Evolutionary conservation across 2,888 invertebrate genomes (phyloP).

Genomic region (Andrena minutula): DNA sequence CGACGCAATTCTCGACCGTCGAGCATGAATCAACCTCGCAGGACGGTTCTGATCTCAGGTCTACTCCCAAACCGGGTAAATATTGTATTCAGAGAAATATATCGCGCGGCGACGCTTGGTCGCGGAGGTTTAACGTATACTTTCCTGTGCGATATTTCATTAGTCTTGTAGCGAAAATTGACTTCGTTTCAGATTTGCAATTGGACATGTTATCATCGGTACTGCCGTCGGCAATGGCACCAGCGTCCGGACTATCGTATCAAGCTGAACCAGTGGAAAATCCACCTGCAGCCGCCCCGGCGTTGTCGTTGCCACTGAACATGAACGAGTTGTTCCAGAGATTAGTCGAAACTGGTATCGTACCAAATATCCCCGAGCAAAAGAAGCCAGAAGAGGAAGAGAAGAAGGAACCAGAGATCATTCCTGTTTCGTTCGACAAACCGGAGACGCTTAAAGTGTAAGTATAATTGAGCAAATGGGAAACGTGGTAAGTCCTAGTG

Average conservation of each 20-base stretch:
- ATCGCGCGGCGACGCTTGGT: neutral
- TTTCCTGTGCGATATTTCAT: constrained; percentile 47
- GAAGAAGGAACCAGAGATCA: constrained; percentile 85
- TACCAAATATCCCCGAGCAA: constrained; percentile 84
- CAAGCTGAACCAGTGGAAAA: constrained; percentile 79
- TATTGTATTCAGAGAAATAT: constrained; percentile 29
- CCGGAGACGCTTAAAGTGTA: constrained; percentile 91
- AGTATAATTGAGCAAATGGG: constrained; percentile 79
- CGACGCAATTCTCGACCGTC: constrained; percentile 57
- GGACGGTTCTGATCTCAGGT: constrained; percentile 77
- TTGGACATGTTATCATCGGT: constrained; percentile 89
- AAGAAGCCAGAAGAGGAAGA: constrained; percentile 80
- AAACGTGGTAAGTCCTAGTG: neutral
- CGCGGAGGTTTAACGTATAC: neutral
- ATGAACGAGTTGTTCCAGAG: constrained; percentile 94
- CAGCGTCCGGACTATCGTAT: constrained; percentile 85
- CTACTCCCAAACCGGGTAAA: constrained; percentile 75
- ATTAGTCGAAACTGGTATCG: constrained; percentile 93
- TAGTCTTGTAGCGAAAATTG: constrained; percentile 55
- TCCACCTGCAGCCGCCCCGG: constrained; percentile 78
- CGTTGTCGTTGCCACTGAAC: constrained; percentile 86
- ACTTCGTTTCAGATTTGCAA: constrained; percentile 78
- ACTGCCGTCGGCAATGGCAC: constrained; percentile 88
- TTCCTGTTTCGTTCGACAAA: constrained; percentile 89
- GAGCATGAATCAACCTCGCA: constrained; percentile 81